A percentile compares a stretch with the other conserved stretches of the same genome.
phyloP scores from a whole-genome alignment of 2,113 vertebrate genomes.

The Anguilla japonica region DNA sequence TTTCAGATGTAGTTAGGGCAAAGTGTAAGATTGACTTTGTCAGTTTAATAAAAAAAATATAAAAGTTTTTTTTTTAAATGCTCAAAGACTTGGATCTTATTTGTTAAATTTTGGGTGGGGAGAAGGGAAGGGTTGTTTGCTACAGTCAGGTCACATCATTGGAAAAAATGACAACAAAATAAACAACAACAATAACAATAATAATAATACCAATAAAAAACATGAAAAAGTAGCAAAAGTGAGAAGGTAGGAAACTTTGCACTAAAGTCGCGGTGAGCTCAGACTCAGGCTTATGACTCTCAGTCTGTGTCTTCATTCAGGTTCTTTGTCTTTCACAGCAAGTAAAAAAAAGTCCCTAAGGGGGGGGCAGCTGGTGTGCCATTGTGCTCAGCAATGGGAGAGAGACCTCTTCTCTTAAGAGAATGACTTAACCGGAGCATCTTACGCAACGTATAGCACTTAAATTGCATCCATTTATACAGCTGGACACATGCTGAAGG shows the following conservation, averaged over 20 bases:
- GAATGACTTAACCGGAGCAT: no score
- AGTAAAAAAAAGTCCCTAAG: not conserved
- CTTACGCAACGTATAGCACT: no score
- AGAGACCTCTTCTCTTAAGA: not conserved
- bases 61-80: conserved; percentile 57
- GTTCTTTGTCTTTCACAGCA: not conserved
- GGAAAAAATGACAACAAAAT: conserved; percentile 36
- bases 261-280: conserved; percentile 28
- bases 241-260: conserved; percentile 33
- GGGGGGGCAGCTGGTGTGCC: not conserved
- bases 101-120: conserved; percentile 54
- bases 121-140: conserved; percentile 35
- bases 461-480: no score
- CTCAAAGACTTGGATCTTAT: conserved; percentile 70
- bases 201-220: conserved; percentile 40
- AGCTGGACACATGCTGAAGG: no score
- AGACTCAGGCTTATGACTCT: conserved; percentile 31
- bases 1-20: conserved; percentile 61
- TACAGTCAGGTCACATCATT: conserved; percentile 53
- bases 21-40: conserved; percentile 65
- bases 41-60: conserved; percentile 54
- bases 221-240: conserved; percentile 27
- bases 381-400: conserved; percentile 18
- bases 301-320: conserved; percentile 52
- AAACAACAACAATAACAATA: conserved; percentile 40